Evolutionary conservation across 2,113 vertebrate species (phyloP).

Genomic region (Rallus limicola): DNA sequence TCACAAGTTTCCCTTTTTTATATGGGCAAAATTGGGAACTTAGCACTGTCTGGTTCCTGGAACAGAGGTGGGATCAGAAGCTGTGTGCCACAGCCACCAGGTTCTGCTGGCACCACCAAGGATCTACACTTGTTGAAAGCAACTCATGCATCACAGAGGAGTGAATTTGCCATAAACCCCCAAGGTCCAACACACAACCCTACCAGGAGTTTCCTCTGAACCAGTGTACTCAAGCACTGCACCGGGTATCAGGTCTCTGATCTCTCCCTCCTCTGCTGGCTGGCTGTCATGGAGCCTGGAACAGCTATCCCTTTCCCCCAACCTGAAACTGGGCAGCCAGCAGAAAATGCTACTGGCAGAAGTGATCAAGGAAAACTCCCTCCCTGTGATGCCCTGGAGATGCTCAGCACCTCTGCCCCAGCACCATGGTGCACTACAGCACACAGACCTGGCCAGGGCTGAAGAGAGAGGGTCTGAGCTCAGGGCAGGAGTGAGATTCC

Average conservation of each 20-base stretch:
- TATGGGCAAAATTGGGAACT: neutral
- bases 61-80: neutral
- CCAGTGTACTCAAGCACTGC: neutral
- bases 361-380: neutral
- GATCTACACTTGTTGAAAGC: neutral
- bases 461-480: neutral
- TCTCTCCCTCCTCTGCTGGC: no score
- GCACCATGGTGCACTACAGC: neutral
- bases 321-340: neutral
- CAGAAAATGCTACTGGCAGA: neutral
- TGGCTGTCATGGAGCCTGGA: no score
- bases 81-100: rapidly evolving
- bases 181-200: rapidly evolving
- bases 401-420: neutral
- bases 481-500: neutral
- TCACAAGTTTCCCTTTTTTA: neutral
- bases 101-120: neutral
- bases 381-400: no score
- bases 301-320: no score
- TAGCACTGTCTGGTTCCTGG: neutral
- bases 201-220: neutral
- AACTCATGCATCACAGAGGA: neutral
- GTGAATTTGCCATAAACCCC: neutral
- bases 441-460: neutral
- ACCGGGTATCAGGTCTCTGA: no score